Conservation (phyloP, 1,140 invertebrate genomes). For the Drosophila pandora region DNA sequence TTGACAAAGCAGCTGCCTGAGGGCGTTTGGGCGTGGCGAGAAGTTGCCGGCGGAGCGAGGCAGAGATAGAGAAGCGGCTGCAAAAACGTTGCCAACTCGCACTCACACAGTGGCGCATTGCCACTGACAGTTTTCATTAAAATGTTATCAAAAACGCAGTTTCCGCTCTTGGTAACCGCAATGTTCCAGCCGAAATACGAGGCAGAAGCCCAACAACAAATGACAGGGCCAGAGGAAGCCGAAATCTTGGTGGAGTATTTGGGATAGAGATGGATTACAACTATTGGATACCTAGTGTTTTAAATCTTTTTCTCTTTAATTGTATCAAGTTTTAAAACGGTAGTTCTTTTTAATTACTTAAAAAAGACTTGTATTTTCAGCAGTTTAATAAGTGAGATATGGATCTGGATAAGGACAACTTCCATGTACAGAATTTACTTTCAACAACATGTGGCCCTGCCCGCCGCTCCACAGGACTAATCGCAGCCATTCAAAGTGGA, state of each 20-base stretch:
- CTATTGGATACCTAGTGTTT: not conserved
- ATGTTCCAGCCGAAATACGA: conserved; percentile 43
- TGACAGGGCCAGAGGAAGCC: conserved; percentile 18
- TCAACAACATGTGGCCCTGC: conserved; percentile 32
- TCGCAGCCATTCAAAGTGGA: conserved; percentile 46
- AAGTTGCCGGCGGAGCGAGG: conserved; percentile 26
- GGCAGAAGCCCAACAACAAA: conserved; percentile 35
- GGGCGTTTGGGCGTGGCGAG: conserved; percentile 42
- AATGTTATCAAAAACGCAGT: conserved; percentile 79
- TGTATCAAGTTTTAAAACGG: too few species aligned
- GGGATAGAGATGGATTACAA: conserved; percentile 1
- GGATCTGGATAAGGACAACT: too few species aligned
- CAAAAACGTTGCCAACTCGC: conserved; percentile 35
- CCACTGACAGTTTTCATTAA: conserved; percentile 81
- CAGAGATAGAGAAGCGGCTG: not conserved
- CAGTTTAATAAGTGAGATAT: too few species aligned
- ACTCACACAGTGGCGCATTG: conserved; percentile 32
- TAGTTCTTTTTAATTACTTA: too few species aligned
- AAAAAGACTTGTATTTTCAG: too few species aligned
- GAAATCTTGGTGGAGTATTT: conserved; percentile 29
- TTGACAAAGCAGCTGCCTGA: conserved; percentile 69
- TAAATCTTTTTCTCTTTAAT: not conserved
- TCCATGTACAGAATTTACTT: not conserved
- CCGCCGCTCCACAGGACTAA: conserved; percentile 42
- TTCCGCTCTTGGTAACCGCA: conserved; percentile 44